Conservation (phyloP, 1,140 invertebrate species). For the Globodera rostochiensis region DNA sequence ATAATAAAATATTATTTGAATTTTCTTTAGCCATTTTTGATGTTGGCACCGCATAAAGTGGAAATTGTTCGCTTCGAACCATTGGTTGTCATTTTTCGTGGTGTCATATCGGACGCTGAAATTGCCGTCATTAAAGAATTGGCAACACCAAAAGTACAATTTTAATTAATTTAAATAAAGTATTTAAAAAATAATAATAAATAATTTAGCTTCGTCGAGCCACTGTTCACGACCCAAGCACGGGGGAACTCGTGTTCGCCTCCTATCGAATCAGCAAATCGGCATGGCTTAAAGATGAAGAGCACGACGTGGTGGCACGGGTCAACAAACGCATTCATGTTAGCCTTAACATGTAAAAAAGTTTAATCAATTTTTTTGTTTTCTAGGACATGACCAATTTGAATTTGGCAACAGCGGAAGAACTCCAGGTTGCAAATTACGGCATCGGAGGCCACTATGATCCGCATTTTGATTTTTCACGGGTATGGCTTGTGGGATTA, state of each 20-base stretch:
- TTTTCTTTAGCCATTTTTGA: conserved; percentile 72
- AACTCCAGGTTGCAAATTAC: conserved; percentile 69
- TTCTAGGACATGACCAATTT: conserved; percentile 60
- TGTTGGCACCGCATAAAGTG: conserved; percentile 83
- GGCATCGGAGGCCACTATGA: conserved; percentile 74
- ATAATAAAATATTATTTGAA: conserved; percentile 42
- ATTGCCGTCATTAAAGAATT: conserved; percentile 84
- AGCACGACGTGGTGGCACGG: conserved; percentile 76
- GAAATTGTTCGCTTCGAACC: conserved; percentile 73
- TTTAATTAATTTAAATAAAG: not conserved
- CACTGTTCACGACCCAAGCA: conserved; percentile 91
- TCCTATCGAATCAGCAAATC: conserved; percentile 94
- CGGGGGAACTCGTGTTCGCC: conserved; percentile 87
- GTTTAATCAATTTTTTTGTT: not conserved
- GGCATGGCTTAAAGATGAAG: conserved; percentile 85
- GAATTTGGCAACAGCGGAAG: conserved; percentile 56
- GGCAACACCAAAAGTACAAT: conserved; percentile 77
- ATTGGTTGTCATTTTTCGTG: conserved; percentile 67
- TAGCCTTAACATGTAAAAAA: not conserved
- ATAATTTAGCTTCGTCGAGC: conserved; percentile 71
- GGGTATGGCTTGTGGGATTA: not conserved
- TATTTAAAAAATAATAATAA: not conserved
- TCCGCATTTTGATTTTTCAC: conserved; percentile 71
- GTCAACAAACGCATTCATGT: conserved; percentile 72
- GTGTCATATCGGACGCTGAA: conserved; percentile 84